A percentile compares a stretch with the other conserved stretches of the same genome.
Evolutionary conservation across 2,888 invertebrate genomes (phyloP).

Genomic region (Pardosa pseudoannulata): DNA sequence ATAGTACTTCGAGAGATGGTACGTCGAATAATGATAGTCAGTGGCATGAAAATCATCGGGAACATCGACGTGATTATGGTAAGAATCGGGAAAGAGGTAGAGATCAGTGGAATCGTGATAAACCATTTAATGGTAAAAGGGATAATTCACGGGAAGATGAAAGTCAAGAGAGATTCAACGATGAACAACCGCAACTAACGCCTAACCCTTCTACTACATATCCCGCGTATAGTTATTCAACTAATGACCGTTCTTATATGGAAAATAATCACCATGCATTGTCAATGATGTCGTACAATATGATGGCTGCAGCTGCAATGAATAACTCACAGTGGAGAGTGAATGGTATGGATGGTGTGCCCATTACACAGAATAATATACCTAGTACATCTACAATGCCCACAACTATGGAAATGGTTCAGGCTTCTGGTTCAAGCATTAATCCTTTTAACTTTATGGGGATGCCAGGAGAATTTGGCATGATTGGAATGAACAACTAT

Average conservation of each 20-base stretch:
- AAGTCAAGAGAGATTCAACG: neutral
- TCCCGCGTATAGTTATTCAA: neutral
- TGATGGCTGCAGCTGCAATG: neutral
- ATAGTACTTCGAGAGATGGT: neutral
- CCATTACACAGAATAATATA: neutral
- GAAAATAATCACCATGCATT: constrained; percentile 11
- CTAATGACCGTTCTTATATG: neutral
- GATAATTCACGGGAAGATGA: constrained; percentile 8
- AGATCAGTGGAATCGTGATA: constrained; percentile 5
- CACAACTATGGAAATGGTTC: constrained; percentile 32
- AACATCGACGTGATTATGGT: neutral
- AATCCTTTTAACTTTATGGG: constrained; percentile 74
- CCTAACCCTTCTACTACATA: neutral
- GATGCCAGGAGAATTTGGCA: constrained; percentile 62
- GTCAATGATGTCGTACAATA: constrained; percentile 23
- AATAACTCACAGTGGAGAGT: constrained; percentile 39
- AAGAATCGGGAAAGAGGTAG: constrained; percentile 20
- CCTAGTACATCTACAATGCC: neutral
- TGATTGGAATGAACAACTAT: constrained; percentile 78
- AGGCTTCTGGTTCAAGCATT: constrained; percentile 6
- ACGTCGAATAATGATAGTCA: neutral
- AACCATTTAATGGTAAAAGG: neutral
- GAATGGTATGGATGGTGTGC: constrained; percentile 20
- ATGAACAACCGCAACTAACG: neutral
- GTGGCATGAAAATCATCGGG: neutral